Percentiles rank a stretch among this genome's conserved stretches.
Conservation (phyloP, 1,140 invertebrate genomes). For the Drosophila arawakana region DNA sequence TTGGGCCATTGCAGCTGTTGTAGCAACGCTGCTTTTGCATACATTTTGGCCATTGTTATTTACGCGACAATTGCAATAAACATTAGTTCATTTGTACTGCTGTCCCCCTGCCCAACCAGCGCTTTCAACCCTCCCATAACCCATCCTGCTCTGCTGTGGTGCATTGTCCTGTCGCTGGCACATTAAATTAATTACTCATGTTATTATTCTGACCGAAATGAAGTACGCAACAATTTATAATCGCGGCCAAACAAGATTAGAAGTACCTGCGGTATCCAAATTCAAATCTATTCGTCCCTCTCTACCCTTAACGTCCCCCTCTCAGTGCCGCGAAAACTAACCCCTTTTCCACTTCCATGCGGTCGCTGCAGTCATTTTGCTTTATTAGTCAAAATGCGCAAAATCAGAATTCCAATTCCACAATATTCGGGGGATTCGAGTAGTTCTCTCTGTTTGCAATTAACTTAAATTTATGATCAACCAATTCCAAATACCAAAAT, state of each 20-base stretch:
- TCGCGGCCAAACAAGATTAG: conserved; percentile 80
- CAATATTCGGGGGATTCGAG: conserved; percentile 47
- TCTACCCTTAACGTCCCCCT: neutral
- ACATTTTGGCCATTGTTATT: conserved; percentile 67
- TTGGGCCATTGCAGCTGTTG: conserved; percentile 47
- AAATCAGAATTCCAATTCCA: conserved; percentile 71
- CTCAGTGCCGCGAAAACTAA: neutral
- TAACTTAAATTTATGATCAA: conserved; percentile 75
- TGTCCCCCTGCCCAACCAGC: neutral
- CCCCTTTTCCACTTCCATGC: neutral
- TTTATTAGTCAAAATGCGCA: conserved; percentile 75
- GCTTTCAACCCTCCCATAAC: neutral
- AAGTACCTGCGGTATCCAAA: conserved; percentile 73
- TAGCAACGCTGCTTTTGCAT: conserved; percentile 38
- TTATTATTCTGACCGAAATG: conserved; percentile 83
- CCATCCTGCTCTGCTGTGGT: neutral
- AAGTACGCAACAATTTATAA: conserved; percentile 84
- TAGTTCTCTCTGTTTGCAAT: conserved; percentile 45
- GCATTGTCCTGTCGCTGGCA: conserved; percentile 71
- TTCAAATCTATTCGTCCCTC: conserved; percentile 16
- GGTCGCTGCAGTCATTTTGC: conserved; percentile 67
- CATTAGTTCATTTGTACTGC: conserved; percentile 77
- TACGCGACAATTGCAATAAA: conserved; percentile 82
- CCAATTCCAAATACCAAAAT: conserved; percentile 57
- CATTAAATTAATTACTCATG: conserved; percentile 84